Percentiles rank a stretch among this genome's conserved stretches.
Conservation (phyloP, 2,888 invertebrate species). For the Euzophera pinguis region DNA sequence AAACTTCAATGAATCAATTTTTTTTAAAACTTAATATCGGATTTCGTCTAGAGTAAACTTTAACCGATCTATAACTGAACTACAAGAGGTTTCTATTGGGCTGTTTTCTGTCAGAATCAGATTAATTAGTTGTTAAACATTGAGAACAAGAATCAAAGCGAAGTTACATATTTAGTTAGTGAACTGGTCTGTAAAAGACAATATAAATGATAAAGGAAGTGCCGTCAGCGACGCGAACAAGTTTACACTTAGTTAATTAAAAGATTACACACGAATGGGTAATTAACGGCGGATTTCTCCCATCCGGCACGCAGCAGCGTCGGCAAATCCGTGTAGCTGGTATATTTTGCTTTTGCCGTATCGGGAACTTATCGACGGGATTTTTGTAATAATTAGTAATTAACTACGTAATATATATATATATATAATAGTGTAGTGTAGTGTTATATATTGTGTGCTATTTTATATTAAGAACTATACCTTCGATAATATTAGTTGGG, state of each 20-base stretch:
- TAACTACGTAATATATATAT: not conserved
- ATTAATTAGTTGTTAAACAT: constrained; percentile 1
- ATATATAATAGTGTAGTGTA: no score
- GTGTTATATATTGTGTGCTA: no score
- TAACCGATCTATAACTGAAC: no score
- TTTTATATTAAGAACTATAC: no score
- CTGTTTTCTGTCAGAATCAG: constrained; percentile 15
- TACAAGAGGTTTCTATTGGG: not conserved
- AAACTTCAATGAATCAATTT: no score
- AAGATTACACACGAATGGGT: constrained; percentile 71
- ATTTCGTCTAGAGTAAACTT: no score
- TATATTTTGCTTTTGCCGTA: constrained; percentile 19
- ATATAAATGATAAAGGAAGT: constrained; percentile 33
- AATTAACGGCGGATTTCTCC: constrained; percentile 67
- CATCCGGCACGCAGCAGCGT: constrained; percentile 53
- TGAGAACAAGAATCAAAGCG: constrained; percentile 15
- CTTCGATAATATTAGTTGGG: no score
- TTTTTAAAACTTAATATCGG: no score
- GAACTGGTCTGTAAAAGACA: constrained; percentile 7
- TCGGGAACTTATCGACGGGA: not conserved
- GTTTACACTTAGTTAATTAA: constrained; percentile 71
- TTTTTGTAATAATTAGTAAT: not conserved
- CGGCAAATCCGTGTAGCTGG: constrained; percentile 34
- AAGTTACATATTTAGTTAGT: constrained; percentile 5
- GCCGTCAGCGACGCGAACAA: constrained; percentile 49